Evolutionary conservation across 2,888 invertebrate genomes (phyloP).

Genomic region (Phrixothrix hirtus): DNA sequence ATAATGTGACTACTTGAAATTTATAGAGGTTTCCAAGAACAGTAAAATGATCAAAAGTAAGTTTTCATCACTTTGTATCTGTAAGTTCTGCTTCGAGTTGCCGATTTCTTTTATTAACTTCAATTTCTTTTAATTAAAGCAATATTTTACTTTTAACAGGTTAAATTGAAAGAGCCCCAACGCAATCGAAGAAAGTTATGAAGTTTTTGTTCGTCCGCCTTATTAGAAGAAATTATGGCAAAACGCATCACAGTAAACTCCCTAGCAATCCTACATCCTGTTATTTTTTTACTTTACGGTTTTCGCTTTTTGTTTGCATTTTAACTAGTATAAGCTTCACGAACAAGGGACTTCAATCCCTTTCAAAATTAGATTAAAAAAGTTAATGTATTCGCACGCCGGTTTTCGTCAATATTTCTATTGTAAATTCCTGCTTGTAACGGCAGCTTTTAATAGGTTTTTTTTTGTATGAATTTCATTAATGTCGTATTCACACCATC

Average conservation of each 20-base stretch:
- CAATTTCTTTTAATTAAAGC: constrained; percentile 37
- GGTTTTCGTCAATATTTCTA: constrained; percentile 16
- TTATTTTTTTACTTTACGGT: constrained; percentile 2
- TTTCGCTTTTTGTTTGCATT: constrained; percentile 14
- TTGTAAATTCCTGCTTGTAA: constrained; percentile 19
- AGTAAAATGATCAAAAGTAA: constrained; percentile 1
- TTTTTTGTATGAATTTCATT: constrained; percentile 18
- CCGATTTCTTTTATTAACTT: constrained; percentile 23
- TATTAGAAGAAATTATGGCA: no score
- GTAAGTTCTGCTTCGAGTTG: no score
- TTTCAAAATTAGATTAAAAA: constrained; percentile 24
- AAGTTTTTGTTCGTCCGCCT: constrained; percentile 3
- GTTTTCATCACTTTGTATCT: no score
- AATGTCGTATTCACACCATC: constrained; percentile 10
- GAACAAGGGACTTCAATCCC: constrained; percentile 12
- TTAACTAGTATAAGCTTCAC: constrained; percentile 11
- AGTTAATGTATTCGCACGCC: constrained; percentile 17
- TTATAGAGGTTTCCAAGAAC: no score
- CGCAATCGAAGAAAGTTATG: constrained; percentile 30
- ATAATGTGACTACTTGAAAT: no score
- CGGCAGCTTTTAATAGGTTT: constrained; percentile 15
- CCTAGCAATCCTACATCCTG: background rate
- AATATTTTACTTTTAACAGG: constrained; percentile 36
- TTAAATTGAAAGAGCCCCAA: constrained; percentile 34
- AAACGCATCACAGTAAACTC: no score